A percentile compares a stretch with the other conserved stretches of the same genome.
These are phyloP conservation scores for Druceiella hillmani DNA, from an alignment of 2,888 invertebrate genomes.

Conservation along the genomic window DNA sequence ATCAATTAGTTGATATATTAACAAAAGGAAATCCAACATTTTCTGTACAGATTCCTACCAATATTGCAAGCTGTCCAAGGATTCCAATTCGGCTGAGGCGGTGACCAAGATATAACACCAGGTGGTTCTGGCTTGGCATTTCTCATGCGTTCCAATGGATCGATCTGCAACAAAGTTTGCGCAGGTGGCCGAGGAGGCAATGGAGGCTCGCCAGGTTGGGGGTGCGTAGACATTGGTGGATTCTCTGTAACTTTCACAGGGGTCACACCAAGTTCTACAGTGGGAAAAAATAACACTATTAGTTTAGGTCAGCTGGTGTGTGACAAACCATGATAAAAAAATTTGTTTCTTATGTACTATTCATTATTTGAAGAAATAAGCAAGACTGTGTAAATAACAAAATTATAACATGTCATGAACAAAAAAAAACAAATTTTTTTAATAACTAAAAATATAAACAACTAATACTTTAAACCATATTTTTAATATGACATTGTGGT, in stretches of 20 bases:
- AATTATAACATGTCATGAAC: conserved; percentile 4
- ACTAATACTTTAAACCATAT: no score
- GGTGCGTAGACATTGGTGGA: conserved; percentile 9
- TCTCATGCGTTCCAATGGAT: conserved; percentile 51
- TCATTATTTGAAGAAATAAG: neutral
- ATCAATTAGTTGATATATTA: no score
- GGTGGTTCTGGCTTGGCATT: conserved; percentile 57
- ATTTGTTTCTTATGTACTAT: neutral
- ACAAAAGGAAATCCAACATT: no score
- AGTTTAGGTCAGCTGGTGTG: neutral
- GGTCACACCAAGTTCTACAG: conserved; percentile 34
- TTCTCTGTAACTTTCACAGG: conserved; percentile 32
- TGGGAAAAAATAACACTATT: neutral
- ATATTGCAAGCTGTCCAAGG: conserved; percentile 96
- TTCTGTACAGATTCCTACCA: no score
- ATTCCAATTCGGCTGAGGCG: conserved; percentile 95
- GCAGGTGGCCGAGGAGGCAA: conserved; percentile 18
- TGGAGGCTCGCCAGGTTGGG: conserved; percentile 26
- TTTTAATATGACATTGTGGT: no score
- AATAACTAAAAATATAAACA: no score
- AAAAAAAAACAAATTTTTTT: no score
- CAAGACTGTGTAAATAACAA: conserved; percentile 2
- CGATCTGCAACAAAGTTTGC: conserved; percentile 36
- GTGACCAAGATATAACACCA: conserved; percentile 93
- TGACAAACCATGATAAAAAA: neutral